These are phyloP conservation scores for Pardalotus punctatus DNA, from an alignment of 2,113 vertebrate genomes.

Conservation along the genomic window DNA sequence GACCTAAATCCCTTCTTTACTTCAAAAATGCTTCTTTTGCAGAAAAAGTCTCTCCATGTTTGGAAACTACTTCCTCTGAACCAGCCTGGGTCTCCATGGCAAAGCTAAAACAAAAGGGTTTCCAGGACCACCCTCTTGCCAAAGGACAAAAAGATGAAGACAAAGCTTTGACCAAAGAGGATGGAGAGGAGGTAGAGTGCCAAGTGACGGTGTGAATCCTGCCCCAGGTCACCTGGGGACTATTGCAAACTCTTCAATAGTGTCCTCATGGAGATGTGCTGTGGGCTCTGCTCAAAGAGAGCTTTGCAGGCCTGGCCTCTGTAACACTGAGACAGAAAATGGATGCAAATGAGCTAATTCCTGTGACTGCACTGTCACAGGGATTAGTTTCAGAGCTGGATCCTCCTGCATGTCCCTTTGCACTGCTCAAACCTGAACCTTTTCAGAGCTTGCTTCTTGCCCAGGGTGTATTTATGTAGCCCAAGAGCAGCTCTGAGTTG, in stretches of 20 bases:
- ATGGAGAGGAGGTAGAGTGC: conserved; percentile 34
- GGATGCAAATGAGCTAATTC: not conserved
- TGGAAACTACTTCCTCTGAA: conserved; percentile 50
- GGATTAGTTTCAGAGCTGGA: not conserved
- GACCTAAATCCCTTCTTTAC: conserved; percentile 5
- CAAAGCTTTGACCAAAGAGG: conserved; percentile 44
- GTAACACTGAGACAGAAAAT: not conserved
- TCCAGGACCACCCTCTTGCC: conserved; percentile 66
- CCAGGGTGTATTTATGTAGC: not conserved
- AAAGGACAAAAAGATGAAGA: conserved; percentile 60
- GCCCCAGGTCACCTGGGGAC: not conserved
- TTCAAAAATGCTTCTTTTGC: conserved; percentile 43
- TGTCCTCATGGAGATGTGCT: not conserved
- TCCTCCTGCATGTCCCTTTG: not conserved
- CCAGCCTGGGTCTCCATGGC: conserved; percentile 84
- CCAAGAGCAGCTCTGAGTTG: not conserved
- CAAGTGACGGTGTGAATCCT: not conserved
- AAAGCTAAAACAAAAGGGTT: conserved; percentile 83
- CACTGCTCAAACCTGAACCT: not conserved
- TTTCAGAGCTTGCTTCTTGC: not conserved
- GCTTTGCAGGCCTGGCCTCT: not conserved
- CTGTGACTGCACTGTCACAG: not conserved
- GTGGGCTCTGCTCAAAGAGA: not conserved
- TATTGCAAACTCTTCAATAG: not conserved
- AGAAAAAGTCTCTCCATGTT: conserved; percentile 45